Evolutionary conservation across 2,888 invertebrate genomes (phyloP), one percentile per base, ranked within the genome.

Genomic region (Cephalotes varians): DNA sequence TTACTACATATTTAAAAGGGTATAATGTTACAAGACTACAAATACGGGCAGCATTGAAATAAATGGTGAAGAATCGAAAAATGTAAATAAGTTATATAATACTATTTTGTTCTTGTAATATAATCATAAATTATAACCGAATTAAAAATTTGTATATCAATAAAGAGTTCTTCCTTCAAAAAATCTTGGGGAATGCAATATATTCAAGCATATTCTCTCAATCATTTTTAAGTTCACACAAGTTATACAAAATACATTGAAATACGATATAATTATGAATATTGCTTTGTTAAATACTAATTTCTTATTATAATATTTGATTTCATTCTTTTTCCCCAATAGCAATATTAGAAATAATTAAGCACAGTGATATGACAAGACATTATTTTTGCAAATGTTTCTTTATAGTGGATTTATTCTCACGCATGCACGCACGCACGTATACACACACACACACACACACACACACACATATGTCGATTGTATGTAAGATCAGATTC

Each of bases 81-180:
- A 5, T 65, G 89, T 90, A 91, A 90, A 90, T 90, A 89, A 91
- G 88, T 88, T 83, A 88, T 87, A 40, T 85, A 69, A 77, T 85
- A 86, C 65, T 79, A 85, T 2, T 44, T 73, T 58, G 7, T 58
- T 58, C 15, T 6, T 28, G 15, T 31, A 73, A 60, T 72, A 40
- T 73, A 44, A 15, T 21, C 28, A 58, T 72, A 2, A 51, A 18
- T 34, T 74, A 49, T 34, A 49, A 73, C 1, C 12, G 7, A 49
- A 6, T 64, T 74, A 4, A 49, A 12, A 34, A 51, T 49, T 65
- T 74, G 25, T 64, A 65, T 44, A 10, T 6, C 6, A 25, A 58
- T 44, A 54, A 51, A 49, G 5, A 67, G 9, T 51, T 71, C 10
- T 31, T 69, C 21, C 15, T 34, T 49, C 25, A 49, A 34, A 51